A percentile compares a stretch with the other conserved stretches of the same genome.
phyloP scores from a whole-genome alignment of 2,113 vertebrate species.

The Corythornis vintsioides region DNA sequence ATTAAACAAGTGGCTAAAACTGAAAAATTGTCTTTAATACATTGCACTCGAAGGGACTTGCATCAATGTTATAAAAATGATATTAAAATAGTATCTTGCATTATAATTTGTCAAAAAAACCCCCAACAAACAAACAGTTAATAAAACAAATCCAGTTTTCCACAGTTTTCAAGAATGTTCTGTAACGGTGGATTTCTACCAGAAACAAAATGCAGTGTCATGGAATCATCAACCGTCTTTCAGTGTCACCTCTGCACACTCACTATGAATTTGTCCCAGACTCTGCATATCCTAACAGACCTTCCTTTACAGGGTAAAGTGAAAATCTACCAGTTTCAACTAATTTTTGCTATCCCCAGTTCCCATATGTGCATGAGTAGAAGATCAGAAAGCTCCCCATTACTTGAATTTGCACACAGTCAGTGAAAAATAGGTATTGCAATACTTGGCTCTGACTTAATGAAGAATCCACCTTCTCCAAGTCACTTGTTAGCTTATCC shows the following conservation, averaged over 20 bases:
- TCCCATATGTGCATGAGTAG: background rate
- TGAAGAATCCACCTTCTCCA: conserved; percentile 73
- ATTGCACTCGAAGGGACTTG: background rate
- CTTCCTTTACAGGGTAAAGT: background rate
- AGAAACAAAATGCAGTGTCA: background rate
- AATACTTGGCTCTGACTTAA: conserved; percentile 40
- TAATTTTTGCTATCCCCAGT: background rate
- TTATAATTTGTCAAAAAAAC: background rate
- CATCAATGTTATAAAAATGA: background rate
- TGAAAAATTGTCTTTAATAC: background rate
- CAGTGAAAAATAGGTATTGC: conserved; percentile 11
- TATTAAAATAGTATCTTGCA: background rate
- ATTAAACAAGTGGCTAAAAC: background rate
- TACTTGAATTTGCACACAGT: background rate
- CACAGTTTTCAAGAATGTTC: background rate
- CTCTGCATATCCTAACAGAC: background rate
- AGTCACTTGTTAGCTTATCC: conserved; percentile 84
- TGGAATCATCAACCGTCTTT: background rate
- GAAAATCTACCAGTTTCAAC: background rate
- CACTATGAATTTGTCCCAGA: background rate
- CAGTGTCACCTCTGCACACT: background rate
- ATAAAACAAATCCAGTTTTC: background rate
- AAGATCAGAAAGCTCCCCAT: background rate
- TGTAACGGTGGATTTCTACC: background rate
- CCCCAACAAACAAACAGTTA: background rate